Evolutionary conservation across 2,113 vertebrate species (phyloP), one percentile per base, ranked within the genome.

Genomic region (Turdus rufiventris): DNA sequence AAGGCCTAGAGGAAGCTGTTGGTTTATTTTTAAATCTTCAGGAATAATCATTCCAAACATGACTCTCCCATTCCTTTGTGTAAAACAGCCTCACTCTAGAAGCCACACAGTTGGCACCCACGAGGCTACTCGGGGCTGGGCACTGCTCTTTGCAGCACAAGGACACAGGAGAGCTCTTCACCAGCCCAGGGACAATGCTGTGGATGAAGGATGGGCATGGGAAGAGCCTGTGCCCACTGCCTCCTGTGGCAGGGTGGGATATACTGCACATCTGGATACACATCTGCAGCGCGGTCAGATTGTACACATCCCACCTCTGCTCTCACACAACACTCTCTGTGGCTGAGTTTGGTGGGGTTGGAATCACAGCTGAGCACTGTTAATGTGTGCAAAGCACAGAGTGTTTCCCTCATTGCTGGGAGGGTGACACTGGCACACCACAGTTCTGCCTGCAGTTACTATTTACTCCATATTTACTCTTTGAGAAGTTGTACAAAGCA

Each of bases 241-340:
- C 31, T 18, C 7, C 74, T 36, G 65, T 71, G 24, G 17, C 26
- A 58, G 34, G 23, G 24, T 10, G 28, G 61, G 89, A 62, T 40
- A 1, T 1, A 7, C n/a, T 53, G 42, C 38, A 2, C 28, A 25
- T 77, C 14, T 7, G 19, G 9, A 16, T 9, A 9, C n/a, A 12
- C 38, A 34, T 5, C 51, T 29, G 77, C 14, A 4, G 1, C 0
- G 6, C 36, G 43, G 24, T 20, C 20, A 34, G 48, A 13, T 4
- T 0, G 0, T 5, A 61, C 36, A 9, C 50, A 8, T 14, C 36
- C 60, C 56, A 36, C 18, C 53, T 53, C 28, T 0, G 0, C 61
- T n/a, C 33, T 45, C 14, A 54, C 68, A 34, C 1, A 0, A 1
- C 3, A 0, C 21, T 34, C 40, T 17, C 26, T 50, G n/a, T 0